Evolutionary conservation across 2,888 invertebrate genomes (phyloP).

Genomic region (Cacoxenus indagator): DNA sequence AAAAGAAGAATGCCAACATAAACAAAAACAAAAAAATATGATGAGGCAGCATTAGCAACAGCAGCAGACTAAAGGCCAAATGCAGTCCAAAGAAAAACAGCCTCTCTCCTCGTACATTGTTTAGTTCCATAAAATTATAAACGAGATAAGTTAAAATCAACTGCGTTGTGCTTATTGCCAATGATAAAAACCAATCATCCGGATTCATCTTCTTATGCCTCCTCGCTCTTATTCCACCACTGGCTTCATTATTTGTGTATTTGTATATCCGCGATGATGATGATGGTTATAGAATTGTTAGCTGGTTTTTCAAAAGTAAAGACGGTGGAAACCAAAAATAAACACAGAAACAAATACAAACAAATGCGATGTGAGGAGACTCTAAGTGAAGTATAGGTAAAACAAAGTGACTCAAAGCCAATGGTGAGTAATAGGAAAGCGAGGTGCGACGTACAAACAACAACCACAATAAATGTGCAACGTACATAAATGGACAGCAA

Average conservation of each 20-base stretch:
- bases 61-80: neutral
- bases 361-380: neutral
- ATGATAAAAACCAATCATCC: constrained; percentile 20
- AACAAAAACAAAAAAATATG: neutral
- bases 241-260: neutral
- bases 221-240: too few species aligned
- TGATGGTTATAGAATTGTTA: too few species aligned
- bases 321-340: constrained; percentile 21
- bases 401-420: neutral
- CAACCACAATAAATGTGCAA: neutral
- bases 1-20: neutral
- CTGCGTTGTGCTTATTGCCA: constrained; percentile 5
- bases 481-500: neutral
- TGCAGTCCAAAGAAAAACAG: neutral
- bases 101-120: neutral
- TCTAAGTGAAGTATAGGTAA: neutral
- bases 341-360: constrained; percentile 2
- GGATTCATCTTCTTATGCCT: neutral
- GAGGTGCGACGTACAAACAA: neutral
- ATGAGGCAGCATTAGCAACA: neutral
- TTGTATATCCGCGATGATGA: neutral
- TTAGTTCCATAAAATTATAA: constrained; percentile 60
- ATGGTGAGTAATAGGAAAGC: neutral
- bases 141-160: constrained; percentile 32
- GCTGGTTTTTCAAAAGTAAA: too few species aligned